These are phyloP conservation scores for Hiodon tergisus DNA, from an alignment of 2,113 vertebrate genomes.

Conservation along the genomic window DNA sequence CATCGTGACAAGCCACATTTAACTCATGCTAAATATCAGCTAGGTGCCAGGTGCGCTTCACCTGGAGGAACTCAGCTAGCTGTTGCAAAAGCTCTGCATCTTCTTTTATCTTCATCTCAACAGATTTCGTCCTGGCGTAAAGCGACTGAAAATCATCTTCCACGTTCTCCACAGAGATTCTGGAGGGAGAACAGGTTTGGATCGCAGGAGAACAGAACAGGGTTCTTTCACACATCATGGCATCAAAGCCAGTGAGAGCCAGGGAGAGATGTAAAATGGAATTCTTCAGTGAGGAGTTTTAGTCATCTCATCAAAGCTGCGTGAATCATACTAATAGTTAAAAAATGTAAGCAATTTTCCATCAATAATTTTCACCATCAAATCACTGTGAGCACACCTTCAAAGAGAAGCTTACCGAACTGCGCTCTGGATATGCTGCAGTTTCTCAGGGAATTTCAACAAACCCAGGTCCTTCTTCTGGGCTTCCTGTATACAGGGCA, in stretches of 20 bases:
- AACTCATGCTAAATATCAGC: background rate
- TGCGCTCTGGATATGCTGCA: slow-evolving; percentile 62
- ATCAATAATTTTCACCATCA: background rate
- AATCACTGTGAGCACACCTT: background rate
- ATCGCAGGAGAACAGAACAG: background rate
- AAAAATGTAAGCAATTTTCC: background rate
- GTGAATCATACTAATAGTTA: background rate
- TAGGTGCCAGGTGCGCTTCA: slow-evolving; percentile 33
- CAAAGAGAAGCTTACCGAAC: slow-evolving; percentile 53
- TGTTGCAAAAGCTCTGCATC: slow-evolving; percentile 66
- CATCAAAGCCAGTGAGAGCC: no score
- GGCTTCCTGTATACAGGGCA: slow-evolving; percentile 60
- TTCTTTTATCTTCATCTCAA: slow-evolving; percentile 59
- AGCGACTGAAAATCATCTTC: slow-evolving; percentile 65
- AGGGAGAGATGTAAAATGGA: no score
- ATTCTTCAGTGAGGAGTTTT: background rate
- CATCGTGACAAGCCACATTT: no score
- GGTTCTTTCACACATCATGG: background rate
- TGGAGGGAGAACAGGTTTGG: slow-evolving; percentile 30
- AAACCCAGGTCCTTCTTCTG: slow-evolving; percentile 70
- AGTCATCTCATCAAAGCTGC: no score
- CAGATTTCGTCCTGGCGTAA: slow-evolving; percentile 55
- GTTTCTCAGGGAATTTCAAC: slow-evolving; percentile 65
- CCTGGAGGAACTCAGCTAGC: slow-evolving; percentile 71
- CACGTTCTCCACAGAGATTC: slow-evolving; percentile 67